phyloP scores from a whole-genome alignment of 2,888 invertebrate species.

The Drosophila mimica region DNA sequence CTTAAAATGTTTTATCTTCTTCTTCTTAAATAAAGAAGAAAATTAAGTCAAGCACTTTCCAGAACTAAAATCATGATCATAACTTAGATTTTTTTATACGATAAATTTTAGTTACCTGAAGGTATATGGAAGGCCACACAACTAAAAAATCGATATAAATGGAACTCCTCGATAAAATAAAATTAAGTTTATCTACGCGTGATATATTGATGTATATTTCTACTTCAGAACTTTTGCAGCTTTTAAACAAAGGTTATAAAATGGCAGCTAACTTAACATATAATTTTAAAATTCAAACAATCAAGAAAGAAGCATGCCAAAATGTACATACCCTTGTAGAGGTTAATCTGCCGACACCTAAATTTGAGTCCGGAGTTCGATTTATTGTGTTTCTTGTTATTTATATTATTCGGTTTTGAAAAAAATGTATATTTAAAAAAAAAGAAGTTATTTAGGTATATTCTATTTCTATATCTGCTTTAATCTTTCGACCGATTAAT shows the following conservation, averaged over 20 bases:
- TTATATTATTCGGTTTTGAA: neutral
- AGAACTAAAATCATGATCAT: no score
- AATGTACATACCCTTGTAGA: neutral
- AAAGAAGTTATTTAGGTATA: neutral
- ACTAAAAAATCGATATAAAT: neutral
- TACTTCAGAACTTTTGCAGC: neutral
- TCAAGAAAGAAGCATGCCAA: neutral
- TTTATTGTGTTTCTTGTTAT: neutral
- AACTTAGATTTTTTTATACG: no score
- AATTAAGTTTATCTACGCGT: neutral
- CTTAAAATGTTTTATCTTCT: neutral
- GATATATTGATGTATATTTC: neutral
- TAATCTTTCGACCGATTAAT: neutral
- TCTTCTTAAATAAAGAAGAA: neutral
- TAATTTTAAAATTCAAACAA: neutral
- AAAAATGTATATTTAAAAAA: neutral
- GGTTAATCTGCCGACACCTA: neutral
- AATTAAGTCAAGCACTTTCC: neutral
- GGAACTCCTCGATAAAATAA: neutral
- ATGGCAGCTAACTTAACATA: neutral
- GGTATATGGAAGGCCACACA: neutral
- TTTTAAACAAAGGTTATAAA: neutral
- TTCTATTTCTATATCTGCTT: neutral
- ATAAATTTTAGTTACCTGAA: neutral
- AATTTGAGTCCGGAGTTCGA: neutral